Evolutionary conservation across 2,113 vertebrate genomes (phyloP).

Genomic region (Calyptomena viridis): DNA sequence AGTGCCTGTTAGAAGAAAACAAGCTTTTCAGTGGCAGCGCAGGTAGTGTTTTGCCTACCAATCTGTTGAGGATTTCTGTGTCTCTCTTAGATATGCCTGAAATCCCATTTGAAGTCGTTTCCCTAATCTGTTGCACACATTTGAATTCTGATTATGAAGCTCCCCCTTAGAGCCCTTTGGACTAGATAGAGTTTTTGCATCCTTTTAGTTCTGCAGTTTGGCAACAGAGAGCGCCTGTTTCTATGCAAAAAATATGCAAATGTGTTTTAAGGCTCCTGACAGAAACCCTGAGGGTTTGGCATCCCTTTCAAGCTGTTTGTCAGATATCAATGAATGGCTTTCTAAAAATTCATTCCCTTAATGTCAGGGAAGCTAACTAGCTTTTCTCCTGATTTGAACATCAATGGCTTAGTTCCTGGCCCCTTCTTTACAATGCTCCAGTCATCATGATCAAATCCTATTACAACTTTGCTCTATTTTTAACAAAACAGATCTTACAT

Average conservation of each 20-base stretch:
- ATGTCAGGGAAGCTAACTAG: slow-evolving; percentile 19
- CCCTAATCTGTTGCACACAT: slow-evolving; percentile 18
- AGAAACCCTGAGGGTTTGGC: slow-evolving; percentile 53
- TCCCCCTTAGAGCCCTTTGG: not conserved
- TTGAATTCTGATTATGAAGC: slow-evolving; percentile 49
- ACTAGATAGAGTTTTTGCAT: slow-evolving; percentile 49
- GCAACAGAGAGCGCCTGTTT: slow-evolving; percentile 45
- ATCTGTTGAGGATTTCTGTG: not conserved
- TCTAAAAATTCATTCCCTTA: slow-evolving; percentile 9
- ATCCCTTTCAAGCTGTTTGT: slow-evolving; percentile 63
- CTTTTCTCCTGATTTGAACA: slow-evolving; percentile 42
- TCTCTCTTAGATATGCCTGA: not conserved
- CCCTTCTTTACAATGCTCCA: slow-evolving; percentile 21
- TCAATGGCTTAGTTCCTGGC: slow-evolving; percentile 12
- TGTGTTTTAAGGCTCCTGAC: slow-evolving; percentile 58
- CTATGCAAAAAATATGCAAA: slow-evolving; percentile 60
- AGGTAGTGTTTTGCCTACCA: not conserved
- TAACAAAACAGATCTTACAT: slow-evolving; percentile 31
- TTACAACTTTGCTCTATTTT: slow-evolving; percentile 35
- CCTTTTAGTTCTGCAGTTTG: slow-evolving; percentile 61
- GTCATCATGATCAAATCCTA: slow-evolving; percentile 50
- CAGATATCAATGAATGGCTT: slow-evolving; percentile 26
- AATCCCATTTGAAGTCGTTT: not conserved
- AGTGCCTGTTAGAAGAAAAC: not conserved
- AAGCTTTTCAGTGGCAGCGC: not conserved